phyloP scores from a whole-genome alignment of 2,888 invertebrate species.

The Syrphus vitripennis region DNA sequence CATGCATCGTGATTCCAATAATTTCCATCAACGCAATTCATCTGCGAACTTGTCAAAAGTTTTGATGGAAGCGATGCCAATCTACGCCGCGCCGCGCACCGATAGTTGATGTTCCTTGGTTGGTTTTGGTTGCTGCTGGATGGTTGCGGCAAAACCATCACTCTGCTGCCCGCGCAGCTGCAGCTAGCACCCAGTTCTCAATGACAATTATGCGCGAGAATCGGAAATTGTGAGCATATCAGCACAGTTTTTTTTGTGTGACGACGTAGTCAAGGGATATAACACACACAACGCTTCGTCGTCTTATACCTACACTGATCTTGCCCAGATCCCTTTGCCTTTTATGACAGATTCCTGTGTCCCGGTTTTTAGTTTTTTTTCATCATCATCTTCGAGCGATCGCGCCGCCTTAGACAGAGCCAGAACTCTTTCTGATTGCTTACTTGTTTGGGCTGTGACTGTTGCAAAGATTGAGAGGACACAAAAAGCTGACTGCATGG shows the following conservation, averaged over 20 bases:
- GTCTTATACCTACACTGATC: slow-evolving; percentile 29
- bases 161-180: slow-evolving; percentile 5
- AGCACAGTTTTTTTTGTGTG: slow-evolving; percentile 58
- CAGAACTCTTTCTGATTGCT: slow-evolving; percentile 60
- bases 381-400: slow-evolving; percentile 8
- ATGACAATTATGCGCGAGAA: slow-evolving; percentile 70
- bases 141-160: slow-evolving; percentile 12
- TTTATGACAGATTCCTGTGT: slow-evolving; percentile 68
- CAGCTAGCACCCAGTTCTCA: slow-evolving; percentile 49
- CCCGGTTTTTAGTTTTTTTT: slow-evolving; percentile 29
- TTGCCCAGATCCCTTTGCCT: slow-evolving; percentile 63
- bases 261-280: slow-evolving; percentile 47
- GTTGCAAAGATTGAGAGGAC: neutral
- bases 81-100: slow-evolving; percentile 46
- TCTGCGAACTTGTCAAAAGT: slow-evolving; percentile 72
- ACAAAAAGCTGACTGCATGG: slow-evolving; percentile 39
- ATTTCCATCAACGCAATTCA: slow-evolving; percentile 71
- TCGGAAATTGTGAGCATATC: slow-evolving; percentile 71
- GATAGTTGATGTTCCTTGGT: neutral
- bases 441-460: slow-evolving; percentile 52
- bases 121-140: neutral
- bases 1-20: slow-evolving; percentile 72
- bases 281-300: slow-evolving; percentile 47
- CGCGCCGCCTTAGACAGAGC: slow-evolving; percentile 41
- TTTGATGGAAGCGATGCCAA: slow-evolving; percentile 72